phyloP scores from a whole-genome alignment of 2,113 vertebrate genomes.

The Rhipidura dahli region DNA sequence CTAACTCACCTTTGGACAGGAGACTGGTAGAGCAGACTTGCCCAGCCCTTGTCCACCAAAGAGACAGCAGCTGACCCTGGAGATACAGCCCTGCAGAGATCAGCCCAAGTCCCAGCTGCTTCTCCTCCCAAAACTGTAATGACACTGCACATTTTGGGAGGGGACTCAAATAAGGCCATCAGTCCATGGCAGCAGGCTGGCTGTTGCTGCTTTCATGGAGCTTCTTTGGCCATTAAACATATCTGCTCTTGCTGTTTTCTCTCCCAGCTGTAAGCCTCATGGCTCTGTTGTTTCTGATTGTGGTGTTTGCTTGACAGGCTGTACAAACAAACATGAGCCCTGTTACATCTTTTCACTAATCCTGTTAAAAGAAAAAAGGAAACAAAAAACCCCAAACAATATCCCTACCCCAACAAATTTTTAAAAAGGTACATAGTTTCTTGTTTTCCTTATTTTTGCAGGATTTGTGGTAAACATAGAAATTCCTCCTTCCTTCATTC shows the following conservation, averaged over 20 bases:
- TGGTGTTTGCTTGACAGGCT: neutral
- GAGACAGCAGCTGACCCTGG: neutral
- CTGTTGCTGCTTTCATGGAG: neutral
- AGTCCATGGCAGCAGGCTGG: neutral
- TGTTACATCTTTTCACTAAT: neutral
- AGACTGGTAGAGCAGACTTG: neutral
- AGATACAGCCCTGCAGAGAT: neutral
- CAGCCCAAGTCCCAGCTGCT: neutral
- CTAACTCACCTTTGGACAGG: neutral
- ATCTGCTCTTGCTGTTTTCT: neutral
- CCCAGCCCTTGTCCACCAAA: neutral
- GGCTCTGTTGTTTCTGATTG: neutral
- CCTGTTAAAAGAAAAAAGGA: rapidly evolving
- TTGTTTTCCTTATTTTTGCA: neutral
- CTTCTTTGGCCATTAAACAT: neutral
- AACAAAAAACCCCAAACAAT: rapidly evolving
- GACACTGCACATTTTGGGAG: neutral
- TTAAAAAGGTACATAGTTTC: rapidly evolving
- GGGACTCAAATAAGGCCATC: neutral
- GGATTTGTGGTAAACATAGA: neutral
- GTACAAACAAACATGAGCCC: neutral
- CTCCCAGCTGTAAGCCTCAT: neutral
- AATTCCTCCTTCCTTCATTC: neutral
- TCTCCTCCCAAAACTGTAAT: neutral
- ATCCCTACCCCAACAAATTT: neutral